Conservation (phyloP, 2,888 invertebrate species). For the Stegana nigrithorax region DNA sequence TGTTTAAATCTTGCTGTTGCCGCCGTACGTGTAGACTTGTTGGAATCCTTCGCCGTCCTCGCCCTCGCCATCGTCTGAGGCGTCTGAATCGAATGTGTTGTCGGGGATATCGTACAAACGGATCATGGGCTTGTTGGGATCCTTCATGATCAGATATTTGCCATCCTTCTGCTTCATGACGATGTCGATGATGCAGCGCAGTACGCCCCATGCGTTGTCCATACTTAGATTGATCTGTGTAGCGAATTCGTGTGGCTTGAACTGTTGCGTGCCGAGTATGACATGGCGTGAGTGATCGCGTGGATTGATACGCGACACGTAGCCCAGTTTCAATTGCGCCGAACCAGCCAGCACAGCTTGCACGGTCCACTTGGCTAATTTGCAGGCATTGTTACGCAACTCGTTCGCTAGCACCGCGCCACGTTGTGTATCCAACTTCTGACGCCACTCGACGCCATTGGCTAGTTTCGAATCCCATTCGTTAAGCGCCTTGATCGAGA, state of each 20-base stretch:
- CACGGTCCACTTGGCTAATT: slow-evolving; percentile 99
- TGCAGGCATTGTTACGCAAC: slow-evolving; percentile 98
- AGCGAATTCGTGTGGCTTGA: slow-evolving; percentile 98
- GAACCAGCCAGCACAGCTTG: slow-evolving; percentile 94
- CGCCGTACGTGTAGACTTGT: slow-evolving; percentile 57
- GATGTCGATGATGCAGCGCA: slow-evolving; percentile 96
- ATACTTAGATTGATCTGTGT: slow-evolving; percentile 98
- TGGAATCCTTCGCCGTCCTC: slow-evolving; percentile 63
- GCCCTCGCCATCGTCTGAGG: slow-evolving; percentile 54
- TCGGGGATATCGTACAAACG: slow-evolving; percentile 98
- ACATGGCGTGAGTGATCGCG: slow-evolving; percentile 96
- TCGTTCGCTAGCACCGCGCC: slow-evolving; percentile 99
- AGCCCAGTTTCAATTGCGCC: slow-evolving; percentile 98
- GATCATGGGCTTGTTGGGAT: slow-evolving; percentile 98
- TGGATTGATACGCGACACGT: slow-evolving; percentile 94
- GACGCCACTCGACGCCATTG: slow-evolving; percentile 98
- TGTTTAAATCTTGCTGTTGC: slow-evolving; percentile 49
- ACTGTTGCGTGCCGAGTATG: slow-evolving; percentile 96
- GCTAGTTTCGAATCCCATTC: slow-evolving; percentile 98
- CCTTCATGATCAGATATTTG: slow-evolving; percentile 97
- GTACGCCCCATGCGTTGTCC: slow-evolving; percentile 99
- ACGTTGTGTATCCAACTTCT: slow-evolving; percentile 96
- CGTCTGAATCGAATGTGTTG: slow-evolving; percentile 96
- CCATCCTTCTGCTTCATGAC: slow-evolving; percentile 98
- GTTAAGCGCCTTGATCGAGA: slow-evolving; percentile 96